A percentile compares a stretch with the other conserved stretches of the same genome.
These are phyloP conservation scores for Melanophora roralis DNA, from an alignment of 2,888 invertebrate species.

Conservation along the genomic window DNA sequence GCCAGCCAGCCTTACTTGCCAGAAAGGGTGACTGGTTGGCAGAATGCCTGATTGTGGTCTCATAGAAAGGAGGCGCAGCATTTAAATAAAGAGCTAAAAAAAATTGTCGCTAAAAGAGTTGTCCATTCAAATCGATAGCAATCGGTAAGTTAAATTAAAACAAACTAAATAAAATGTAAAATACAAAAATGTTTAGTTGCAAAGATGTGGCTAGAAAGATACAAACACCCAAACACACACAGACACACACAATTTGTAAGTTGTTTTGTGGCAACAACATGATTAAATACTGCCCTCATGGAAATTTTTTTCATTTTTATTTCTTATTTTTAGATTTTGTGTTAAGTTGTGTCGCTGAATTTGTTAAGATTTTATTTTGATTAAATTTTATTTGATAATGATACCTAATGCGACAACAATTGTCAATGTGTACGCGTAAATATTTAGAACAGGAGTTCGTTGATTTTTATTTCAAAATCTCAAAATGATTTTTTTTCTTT, in stretches of 20 bases:
- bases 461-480: slow-evolving; percentile 33
- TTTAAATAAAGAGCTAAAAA: slow-evolving; percentile 17
- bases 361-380: slow-evolving; percentile 32
- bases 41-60: slow-evolving; percentile 45
- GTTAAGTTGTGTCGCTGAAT: background rate
- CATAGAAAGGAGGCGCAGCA: slow-evolving; percentile 12
- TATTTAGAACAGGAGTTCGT: slow-evolving; percentile 35
- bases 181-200: slow-evolving; percentile 38
- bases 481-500: background rate
- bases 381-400: slow-evolving; percentile 45
- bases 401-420: slow-evolving; percentile 52
- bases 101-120: slow-evolving; percentile 51
- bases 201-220: too few relatives aligned
- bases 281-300: slow-evolving; percentile 56
- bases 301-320: slow-evolving; percentile 15
- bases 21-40: slow-evolving; percentile 36
- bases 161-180: slow-evolving; percentile 45
- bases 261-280: slow-evolving; percentile 40
- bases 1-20: background rate
- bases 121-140: slow-evolving; percentile 55
- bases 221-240: background rate
- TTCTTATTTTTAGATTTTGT: slow-evolving; percentile 41
- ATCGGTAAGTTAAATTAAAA: slow-evolving; percentile 53
- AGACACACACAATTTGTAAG: slow-evolving; percentile 9
- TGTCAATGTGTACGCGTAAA: slow-evolving; percentile 44